Evolutionary conservation across 2,888 invertebrate species (phyloP), one percentile per base, ranked within the genome.

Genomic region (Drosophila anceps): DNA sequence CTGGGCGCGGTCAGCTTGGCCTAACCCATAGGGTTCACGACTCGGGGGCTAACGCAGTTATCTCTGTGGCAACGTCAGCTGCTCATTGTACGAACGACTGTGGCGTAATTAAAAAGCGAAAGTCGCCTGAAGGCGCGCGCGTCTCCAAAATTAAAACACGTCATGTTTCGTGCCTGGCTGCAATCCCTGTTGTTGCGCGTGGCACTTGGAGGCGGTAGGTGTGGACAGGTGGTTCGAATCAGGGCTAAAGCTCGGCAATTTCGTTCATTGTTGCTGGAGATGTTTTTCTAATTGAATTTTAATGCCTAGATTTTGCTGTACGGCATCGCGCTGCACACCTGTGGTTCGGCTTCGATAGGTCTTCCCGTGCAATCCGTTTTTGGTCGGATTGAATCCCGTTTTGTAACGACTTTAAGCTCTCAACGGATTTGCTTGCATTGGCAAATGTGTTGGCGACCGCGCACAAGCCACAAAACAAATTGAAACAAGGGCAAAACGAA

Each of bases 201-300:
- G 39, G 39, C 39, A 39, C n/a, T 39, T 8, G 39, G n/a, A 2
- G 39, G 13, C 20, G 20, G 39, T 24, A 3, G 27, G 27, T 37
- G 24, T 12, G 67, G 35, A 33, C 12, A 20, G 29, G n/a, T 10
- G 57, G 6, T n/a, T 44, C 18, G 41, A 57, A 54, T 54, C 67
- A 31, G 44, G 15, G 31, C 15, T 20, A 57, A 76, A 73, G 73
- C 78, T 55, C 51, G 35, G 64, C 78, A 55, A 61, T 69, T 71
- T 60, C 43, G 10, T 41, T 61, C n/a, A 48, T 64, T 60, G 39
- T 46, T 35, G 20, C 29, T 46, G 46, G 29, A 65, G 51, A 64
- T 62, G 72, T 33, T 66, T 69, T 53, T 76, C 84, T 88, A 84
- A 88, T 84, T 87, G 89, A 88, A 88, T 88, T 88, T 84, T 88